A percentile compares a stretch with the other conserved stretches of the same genome.
Conservation (phyloP, 2,113 vertebrate species). For the Typhlomys cinereus region DNA sequence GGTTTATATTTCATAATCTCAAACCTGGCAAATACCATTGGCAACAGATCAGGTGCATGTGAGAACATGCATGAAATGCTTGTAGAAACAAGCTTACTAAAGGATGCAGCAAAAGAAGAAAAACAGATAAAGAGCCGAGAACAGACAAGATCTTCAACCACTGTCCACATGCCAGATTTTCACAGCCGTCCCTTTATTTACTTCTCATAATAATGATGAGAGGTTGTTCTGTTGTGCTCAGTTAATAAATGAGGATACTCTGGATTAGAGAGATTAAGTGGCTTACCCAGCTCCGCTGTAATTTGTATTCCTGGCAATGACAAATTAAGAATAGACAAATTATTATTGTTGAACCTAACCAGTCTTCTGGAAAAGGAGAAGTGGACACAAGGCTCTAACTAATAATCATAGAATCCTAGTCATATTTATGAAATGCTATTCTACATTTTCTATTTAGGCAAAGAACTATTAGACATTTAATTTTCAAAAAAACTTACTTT, state of each 20-base stretch:
- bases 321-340: background rate
- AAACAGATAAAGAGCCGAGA: background rate
- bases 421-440: slow-evolving; percentile 14
- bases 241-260: slow-evolving; percentile 23
- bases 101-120: background rate
- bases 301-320: slow-evolving; percentile 18
- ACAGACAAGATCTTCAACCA: background rate
- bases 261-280: background rate
- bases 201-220: background rate
- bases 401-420: background rate
- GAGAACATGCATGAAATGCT: background rate
- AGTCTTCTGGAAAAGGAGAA: background rate
- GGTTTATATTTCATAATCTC: background rate
- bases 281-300: background rate
- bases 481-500: slow-evolving; percentile 40
- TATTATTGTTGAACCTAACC: background rate
- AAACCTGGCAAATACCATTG: background rate
- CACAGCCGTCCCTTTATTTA: background rate
- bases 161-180: background rate
- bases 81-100: background rate
- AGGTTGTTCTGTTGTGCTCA: background rate
- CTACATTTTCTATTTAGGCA: background rate
- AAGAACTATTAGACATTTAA: background rate
- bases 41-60: background rate
- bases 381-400: background rate